Evolutionary conservation across 2,113 vertebrate genomes (phyloP).

Genomic region (Jaculus jaculus): DNA sequence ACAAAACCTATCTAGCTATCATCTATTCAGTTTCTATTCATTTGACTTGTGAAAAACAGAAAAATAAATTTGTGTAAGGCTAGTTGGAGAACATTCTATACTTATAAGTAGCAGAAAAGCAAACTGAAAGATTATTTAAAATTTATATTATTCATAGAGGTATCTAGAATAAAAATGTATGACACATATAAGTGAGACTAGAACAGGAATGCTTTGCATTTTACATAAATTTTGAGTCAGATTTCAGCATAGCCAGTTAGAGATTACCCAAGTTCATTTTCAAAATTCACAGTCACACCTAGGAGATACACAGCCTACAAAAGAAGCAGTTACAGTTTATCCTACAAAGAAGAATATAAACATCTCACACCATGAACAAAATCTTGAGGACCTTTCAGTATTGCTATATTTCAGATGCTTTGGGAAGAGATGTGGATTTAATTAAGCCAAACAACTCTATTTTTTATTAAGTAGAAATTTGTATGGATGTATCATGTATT

Average conservation of each 20-base stretch:
- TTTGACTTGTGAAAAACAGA: constrained; percentile 41
- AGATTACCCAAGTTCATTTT: constrained; percentile 32
- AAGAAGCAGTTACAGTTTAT: not conserved
- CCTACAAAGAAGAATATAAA: constrained; percentile 34
- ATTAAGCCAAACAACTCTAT: constrained; percentile 45
- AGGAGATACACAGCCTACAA: not conserved
- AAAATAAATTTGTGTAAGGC: constrained; percentile 37
- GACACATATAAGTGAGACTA: not conserved
- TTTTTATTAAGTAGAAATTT: too few relatives aligned
- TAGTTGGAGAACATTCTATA: constrained; percentile 9
- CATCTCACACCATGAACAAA: not conserved
- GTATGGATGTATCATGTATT: too few relatives aligned
- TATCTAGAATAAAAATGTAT: not conserved
- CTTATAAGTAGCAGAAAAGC: constrained; percentile 41
- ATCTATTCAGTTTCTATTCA: not conserved
- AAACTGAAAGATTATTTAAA: constrained; percentile 44
- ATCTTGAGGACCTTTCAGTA: not conserved
- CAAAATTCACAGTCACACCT: not conserved
- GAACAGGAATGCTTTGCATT: not conserved
- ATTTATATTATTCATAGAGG: not conserved
- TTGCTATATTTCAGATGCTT: constrained; percentile 31
- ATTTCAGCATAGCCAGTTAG: not conserved
- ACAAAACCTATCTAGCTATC: not conserved
- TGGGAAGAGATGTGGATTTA: constrained; percentile 46
- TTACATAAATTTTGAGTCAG: not conserved